Base-by-base conservation (phyloP, 2,797 vertebrate species). In the Thamnophis elegans region DNA sequence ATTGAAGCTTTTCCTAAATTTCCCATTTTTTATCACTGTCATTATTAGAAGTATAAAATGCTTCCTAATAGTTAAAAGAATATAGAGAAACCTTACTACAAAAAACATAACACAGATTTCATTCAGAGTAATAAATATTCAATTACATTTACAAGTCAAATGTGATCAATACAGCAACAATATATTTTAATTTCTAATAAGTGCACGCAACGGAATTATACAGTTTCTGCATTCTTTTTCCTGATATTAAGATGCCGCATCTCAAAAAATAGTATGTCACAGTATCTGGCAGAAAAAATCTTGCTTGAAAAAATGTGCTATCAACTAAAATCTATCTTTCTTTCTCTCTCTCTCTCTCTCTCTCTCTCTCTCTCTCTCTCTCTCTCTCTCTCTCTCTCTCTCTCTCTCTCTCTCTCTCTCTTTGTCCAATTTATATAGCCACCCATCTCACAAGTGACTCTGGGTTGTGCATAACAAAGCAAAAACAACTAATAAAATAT, bases 221-320 rank as follows among this genome's bases (percentile, higher is more conserved):
- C 10, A 1, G 18, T 20, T 58, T 90, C 87, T n/a, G 93, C 88
- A 32, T 91, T 36, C 59, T 93, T 94, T 89, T 91, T 73, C 94
- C 36, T 90, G 18, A 32, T 7, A 58, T 28, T 86, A 91, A 94
- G 11, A 94, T 92, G 85, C 1, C 28, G 13, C 93, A 12, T 93
- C 65, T 22, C 32, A 89, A 55, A 87, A 92, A 60, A 51, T 18
- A 78, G 10, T 91, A 26, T 53, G 56, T 91, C 58, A 91, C 53
- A 85, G 22, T n/a, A 85, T 55, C 12, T 68, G 60, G 54, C 32
- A 87, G 51, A 87, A 16, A 87, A n/a, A n/a, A n/a, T n/a, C 4
- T 87, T 73, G 85, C 22, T 73, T 91, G 59, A 26, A 36, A 13
- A 55, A 42, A 55, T 53, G 62, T 55, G 28, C 60, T 73, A 56